These are phyloP conservation scores for Zosterops lateralis DNA, from an alignment of 2,113 vertebrate genomes.

Conservation along the genomic window DNA sequence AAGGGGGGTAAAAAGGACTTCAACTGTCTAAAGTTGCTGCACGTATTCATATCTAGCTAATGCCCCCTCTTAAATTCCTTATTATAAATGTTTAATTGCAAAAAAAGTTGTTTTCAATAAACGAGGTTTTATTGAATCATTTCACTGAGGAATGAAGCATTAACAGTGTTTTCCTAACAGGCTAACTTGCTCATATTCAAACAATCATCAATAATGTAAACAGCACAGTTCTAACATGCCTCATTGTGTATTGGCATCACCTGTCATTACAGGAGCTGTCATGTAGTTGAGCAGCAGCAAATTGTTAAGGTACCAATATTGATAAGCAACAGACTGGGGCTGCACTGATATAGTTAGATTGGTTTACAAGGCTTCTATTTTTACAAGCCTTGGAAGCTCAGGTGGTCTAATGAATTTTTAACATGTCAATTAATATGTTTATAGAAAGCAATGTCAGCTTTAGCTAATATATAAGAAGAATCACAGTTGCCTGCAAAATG, in stretches of 20 bases:
- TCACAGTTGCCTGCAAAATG: conserved; percentile 56
- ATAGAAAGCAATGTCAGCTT: conserved; percentile 47
- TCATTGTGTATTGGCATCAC: neutral
- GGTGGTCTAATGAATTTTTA: conserved; percentile 67
- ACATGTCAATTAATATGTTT: conserved; percentile 46
- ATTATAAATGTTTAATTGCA: neutral
- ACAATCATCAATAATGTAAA: neutral
- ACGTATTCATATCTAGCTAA: neutral
- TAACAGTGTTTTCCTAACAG: neutral
- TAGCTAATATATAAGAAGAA: conserved; percentile 55
- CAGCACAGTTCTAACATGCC: neutral
- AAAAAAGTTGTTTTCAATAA: neutral
- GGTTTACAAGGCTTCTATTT: conserved; percentile 59
- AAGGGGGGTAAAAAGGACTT: neutral
- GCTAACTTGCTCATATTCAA: neutral
- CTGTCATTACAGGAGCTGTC: neutral
- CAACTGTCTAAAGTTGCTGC: neutral
- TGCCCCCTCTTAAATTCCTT: neutral
- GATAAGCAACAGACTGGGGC: conserved; percentile 46
- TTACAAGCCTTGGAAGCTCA: conserved; percentile 49
- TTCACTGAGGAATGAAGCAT: neutral
- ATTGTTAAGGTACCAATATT: neutral
- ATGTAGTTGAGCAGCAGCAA: neutral
- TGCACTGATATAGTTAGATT: conserved; percentile 67
- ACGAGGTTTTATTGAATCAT: neutral